phyloP scores from a whole-genome alignment of 2,797 vertebrate species.

The Syncerus caffer region DNA sequence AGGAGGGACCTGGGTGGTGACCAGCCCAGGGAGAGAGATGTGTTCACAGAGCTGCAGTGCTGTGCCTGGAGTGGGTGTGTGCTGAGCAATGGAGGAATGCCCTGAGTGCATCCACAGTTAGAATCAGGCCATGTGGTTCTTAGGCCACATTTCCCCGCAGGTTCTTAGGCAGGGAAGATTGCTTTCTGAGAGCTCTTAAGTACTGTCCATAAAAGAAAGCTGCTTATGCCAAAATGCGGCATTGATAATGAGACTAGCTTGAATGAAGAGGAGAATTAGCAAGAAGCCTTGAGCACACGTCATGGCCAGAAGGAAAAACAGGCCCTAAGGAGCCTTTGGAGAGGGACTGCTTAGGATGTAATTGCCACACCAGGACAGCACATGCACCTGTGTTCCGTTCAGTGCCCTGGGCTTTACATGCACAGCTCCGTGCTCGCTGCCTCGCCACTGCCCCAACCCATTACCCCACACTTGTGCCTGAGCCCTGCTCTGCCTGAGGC shows the following conservation, averaged over 20 bases:
- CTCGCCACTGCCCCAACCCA: neutral
- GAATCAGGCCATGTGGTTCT: neutral
- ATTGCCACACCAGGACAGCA: neutral
- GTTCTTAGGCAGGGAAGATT: conserved; percentile 4
- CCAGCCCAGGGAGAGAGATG: neutral
- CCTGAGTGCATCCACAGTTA: neutral
- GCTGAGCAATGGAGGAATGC: too few relatives aligned
- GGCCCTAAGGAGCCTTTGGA: neutral
- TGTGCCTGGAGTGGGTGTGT: neutral
- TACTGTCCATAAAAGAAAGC: conserved; percentile 38
- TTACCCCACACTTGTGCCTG: neutral
- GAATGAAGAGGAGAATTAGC: conserved; percentile 42
- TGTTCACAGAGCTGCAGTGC: neutral
- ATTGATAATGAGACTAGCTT: neutral
- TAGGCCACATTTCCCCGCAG: neutral
- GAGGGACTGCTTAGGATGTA: neutral
- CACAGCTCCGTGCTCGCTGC: fast-evolving
- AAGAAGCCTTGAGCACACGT: conserved; percentile 26
- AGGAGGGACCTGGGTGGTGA: neutral
- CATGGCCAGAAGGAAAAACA: neutral
- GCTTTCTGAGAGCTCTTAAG: conserved; percentile 60
- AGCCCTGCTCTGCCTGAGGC: neutral
- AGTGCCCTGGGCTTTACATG: neutral
- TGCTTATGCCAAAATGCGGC: neutral
- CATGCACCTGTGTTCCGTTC: neutral